A percentile compares a stretch with the other conserved stretches of the same genome.
Evolutionary conservation across 2,888 invertebrate species (phyloP).

Genomic region (Yponomeuta plumbellus): DNA sequence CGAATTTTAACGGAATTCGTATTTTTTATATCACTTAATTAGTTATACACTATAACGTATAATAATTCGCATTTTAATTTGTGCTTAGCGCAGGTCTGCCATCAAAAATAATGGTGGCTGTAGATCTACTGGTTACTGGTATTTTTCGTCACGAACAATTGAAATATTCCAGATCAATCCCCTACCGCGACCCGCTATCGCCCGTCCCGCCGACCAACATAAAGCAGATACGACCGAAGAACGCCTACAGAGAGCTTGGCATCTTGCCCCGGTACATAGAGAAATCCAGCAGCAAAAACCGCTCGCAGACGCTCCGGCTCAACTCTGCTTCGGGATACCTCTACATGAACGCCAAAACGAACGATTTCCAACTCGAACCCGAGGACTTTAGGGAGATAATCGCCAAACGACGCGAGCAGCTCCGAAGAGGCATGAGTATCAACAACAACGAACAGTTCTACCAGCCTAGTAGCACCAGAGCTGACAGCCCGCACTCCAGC

Average conservation of each 20-base stretch:
- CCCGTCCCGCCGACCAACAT: conserved; percentile 62
- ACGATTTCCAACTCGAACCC: conserved; percentile 67
- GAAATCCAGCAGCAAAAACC: conserved; percentile 52
- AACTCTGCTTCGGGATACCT: conserved; percentile 70
- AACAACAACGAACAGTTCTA: conserved; percentile 51
- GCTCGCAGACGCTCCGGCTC: conserved; percentile 61
- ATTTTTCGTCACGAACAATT: no score
- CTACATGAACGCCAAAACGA: conserved; percentile 68
- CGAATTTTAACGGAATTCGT: no score
- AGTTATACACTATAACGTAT: no score
- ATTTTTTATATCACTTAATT: no score
- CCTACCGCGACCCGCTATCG: conserved; percentile 66
- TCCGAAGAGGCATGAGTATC: conserved; percentile 59
- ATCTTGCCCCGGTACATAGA: conserved; percentile 63
- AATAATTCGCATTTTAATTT: no score
- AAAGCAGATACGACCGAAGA: conserved; percentile 53
- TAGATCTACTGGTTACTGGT: no score
- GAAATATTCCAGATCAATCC: conserved; percentile 49
- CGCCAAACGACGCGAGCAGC: conserved; percentile 60
- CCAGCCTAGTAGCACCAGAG: conserved; percentile 43
- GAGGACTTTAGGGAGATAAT: conserved; percentile 68
- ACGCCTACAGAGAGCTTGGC: conserved; percentile 47
- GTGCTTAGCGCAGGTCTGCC: no score
- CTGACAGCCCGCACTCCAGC: conserved; percentile 57
- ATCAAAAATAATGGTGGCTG: no score